These are phyloP conservation scores for Monochamus saltuarius DNA, from an alignment of 1,140 invertebrate genomes.

Conservation along the genomic window DNA sequence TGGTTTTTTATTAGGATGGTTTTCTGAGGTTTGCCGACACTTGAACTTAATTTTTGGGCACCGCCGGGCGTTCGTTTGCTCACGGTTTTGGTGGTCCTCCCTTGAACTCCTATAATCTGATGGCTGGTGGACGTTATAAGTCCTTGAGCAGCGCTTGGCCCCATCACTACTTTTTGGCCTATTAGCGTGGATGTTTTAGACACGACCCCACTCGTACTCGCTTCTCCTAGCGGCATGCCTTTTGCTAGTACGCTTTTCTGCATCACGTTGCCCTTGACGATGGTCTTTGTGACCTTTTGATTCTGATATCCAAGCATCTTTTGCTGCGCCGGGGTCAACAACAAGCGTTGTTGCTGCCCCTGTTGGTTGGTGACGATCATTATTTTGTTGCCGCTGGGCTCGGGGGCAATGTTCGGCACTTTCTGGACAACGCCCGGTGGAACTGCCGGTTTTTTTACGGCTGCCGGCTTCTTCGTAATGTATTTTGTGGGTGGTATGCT, in stretches of 20 bases:
- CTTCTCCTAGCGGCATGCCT: constrained; percentile 47
- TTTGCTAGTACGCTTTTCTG: constrained; percentile 26
- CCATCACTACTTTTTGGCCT: neutral
- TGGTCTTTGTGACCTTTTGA: constrained; percentile 53
- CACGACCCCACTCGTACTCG: constrained; percentile 42
- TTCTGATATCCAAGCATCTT: constrained; percentile 57
- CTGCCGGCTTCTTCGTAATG: constrained; percentile 44
- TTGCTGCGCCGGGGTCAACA: constrained; percentile 60
- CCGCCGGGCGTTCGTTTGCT: neutral
- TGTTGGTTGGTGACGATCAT: constrained; percentile 63
- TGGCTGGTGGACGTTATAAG: constrained; percentile 3
- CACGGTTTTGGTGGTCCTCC: constrained; percentile 5
- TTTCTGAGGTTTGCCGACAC: constrained; percentile 49
- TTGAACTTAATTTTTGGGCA: too few species aligned
- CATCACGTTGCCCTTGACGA: constrained; percentile 39
- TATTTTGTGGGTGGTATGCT: constrained; percentile 10
- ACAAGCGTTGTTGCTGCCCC: constrained; percentile 57
- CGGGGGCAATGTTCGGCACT: constrained; percentile 41
- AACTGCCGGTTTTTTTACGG: constrained; percentile 49
- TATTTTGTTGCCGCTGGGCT: constrained; percentile 53
- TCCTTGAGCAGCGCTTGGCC: neutral
- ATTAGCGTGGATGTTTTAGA: constrained; percentile 9
- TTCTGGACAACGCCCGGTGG: constrained; percentile 31
- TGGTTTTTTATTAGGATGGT: constrained; percentile 36
- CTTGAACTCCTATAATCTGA: neutral